These are phyloP conservation scores for Gymnobelideus leadbeateri DNA, from an alignment of 2,113 vertebrate species.

Conservation along the genomic window DNA sequence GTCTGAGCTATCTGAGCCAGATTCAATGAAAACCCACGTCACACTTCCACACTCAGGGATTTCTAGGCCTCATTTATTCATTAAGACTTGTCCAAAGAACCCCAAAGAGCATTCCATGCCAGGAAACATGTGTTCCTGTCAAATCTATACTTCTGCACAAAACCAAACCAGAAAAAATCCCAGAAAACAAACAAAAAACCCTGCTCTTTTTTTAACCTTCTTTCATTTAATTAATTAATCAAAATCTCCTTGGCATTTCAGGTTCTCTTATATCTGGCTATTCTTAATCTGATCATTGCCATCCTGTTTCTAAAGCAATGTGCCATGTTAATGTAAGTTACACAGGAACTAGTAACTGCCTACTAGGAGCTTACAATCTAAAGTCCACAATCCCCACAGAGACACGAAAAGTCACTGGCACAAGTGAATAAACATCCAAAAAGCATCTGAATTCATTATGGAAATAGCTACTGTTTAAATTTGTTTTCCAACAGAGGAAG, in stretches of 20 bases:
- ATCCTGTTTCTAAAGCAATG: not conserved
- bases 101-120: constrained; percentile 12
- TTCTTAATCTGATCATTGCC: not conserved
- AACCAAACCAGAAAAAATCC: not conserved
- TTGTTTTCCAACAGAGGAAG: not conserved
- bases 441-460: constrained; percentile 23
- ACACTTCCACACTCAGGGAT: not conserved
- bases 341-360: not conserved
- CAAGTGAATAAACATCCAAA: not conserved
- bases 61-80: not conserved
- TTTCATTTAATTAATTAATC: constrained; percentile 36
- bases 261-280: not conserved
- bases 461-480: constrained; percentile 24
- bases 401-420: not conserved
- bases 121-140: constrained; percentile 18
- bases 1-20: not conserved
- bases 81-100: not conserved
- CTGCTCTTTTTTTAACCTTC: constrained; percentile 2
- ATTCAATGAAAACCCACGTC: not conserved
- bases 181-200: not conserved
- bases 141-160: not conserved
- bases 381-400: not conserved
- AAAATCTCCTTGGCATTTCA: constrained; percentile 8
- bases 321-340: not conserved
- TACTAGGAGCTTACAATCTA: not conserved